Evolutionary conservation across 2,113 vertebrate species (phyloP).

Genomic region (Aramus guarauna): DNA sequence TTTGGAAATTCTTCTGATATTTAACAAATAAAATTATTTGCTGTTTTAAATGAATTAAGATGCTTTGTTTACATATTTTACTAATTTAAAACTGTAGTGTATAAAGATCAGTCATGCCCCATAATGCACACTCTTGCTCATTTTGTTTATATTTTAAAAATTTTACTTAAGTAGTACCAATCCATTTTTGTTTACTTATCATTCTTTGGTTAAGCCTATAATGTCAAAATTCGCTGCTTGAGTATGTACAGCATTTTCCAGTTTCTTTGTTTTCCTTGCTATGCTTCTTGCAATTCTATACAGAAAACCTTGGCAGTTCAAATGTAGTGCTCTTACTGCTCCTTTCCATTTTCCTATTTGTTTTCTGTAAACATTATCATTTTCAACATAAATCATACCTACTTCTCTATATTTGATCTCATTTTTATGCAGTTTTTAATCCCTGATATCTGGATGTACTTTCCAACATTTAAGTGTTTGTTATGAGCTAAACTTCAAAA

Average conservation of each 20-base stretch:
- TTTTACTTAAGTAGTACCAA: neutral
- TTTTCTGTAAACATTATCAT: neutral
- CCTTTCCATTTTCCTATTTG: neutral
- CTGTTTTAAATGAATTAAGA: neutral
- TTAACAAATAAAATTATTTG: neutral
- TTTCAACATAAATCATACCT: neutral
- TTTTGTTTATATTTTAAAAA: neutral
- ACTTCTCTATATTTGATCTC: neutral
- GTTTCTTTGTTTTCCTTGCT: neutral
- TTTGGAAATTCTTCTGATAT: neutral
- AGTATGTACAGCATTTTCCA: neutral
- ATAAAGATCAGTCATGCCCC: neutral
- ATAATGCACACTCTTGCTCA: neutral
- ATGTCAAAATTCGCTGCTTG: neutral
- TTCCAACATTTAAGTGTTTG: neutral
- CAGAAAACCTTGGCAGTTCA: neutral
- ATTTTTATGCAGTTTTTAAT: neutral
- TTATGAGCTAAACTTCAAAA: neutral
- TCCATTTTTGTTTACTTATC: neutral
- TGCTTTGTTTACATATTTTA: neutral
- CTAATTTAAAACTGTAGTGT: neutral
- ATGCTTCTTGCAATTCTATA: neutral
- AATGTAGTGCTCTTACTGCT: neutral
- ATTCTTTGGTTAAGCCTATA: neutral
- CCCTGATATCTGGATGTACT: neutral